Percentiles rank a stretch among this genome's conserved stretches.
phyloP scores from a whole-genome alignment of 1,140 invertebrate species.

The Orchestia grillus region DNA sequence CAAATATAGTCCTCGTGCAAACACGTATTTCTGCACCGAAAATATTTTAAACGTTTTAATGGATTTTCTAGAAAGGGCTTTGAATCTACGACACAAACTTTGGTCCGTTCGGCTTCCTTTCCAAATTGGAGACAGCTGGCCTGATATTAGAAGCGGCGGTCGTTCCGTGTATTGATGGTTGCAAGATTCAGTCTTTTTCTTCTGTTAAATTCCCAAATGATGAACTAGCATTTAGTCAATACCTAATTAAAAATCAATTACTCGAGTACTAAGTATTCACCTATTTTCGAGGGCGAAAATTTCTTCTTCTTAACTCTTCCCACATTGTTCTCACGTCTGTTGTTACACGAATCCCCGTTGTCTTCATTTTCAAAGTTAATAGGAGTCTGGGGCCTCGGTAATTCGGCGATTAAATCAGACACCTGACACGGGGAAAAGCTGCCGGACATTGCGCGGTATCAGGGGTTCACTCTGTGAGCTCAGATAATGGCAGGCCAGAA shows the following conservation, averaged over 20 bases:
- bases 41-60: neutral
- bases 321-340: neutral
- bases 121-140: neutral
- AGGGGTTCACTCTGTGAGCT: no score
- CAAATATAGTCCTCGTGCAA: neutral
- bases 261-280: no score
- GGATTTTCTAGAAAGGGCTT: neutral
- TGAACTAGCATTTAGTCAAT: no score
- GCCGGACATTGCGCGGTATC: no score
- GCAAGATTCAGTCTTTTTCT: neutral
- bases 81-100: neutral
- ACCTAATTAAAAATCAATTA: no score
- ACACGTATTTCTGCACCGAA: neutral
- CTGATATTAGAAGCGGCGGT: neutral
- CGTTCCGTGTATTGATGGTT: neutral
- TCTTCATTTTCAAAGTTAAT: no score
- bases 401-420: no score
- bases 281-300: neutral
- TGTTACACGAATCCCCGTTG: neutral
- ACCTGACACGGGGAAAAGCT: no score
- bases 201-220: no score
- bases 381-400: no score
- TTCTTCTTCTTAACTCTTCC: neutral
- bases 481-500: no score
- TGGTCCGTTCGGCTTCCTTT: neutral